These are phyloP conservation scores for Pocota personata DNA, from an alignment of 2,888 invertebrate species.

Conservation along the genomic window DNA sequence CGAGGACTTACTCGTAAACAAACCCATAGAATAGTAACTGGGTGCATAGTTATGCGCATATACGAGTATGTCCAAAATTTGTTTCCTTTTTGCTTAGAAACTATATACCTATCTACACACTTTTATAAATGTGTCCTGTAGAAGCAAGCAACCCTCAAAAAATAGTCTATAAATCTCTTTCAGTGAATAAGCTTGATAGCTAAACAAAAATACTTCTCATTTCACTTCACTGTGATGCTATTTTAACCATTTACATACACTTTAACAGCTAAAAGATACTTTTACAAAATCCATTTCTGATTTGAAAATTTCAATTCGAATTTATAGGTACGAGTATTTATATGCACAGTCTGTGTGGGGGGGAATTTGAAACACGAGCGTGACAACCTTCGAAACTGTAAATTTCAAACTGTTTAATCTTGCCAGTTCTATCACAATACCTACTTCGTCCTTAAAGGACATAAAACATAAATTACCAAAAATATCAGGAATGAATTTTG, in stretches of 20 bases:
- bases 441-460: not conserved
- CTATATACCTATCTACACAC: not conserved
- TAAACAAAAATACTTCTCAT: conserved; percentile 9
- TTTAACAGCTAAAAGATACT: not conserved
- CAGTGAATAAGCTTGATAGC: conserved; percentile 6
- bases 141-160: not conserved
- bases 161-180: not conserved
- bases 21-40: too few species aligned
- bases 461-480: conserved; percentile 25
- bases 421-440: not conserved
- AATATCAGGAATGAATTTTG: not conserved
- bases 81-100: not conserved
- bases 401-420: conserved; percentile 9
- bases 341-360: not conserved
- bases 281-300: not conserved
- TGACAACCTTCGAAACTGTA: conserved; percentile 2
- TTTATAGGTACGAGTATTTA: conserved; percentile 5
- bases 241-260: not conserved
- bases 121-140: not conserved
- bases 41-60: too few species aligned
- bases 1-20: too few species aligned
- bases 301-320: conserved; percentile 11
- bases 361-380: not conserved
- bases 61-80: too few species aligned
- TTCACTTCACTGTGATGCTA: conserved; percentile 8